Percentiles rank a stretch among this genome's conserved stretches.
phyloP scores from a whole-genome alignment of 2,113 vertebrate species.

The Pelmatolapia mariae region DNA sequence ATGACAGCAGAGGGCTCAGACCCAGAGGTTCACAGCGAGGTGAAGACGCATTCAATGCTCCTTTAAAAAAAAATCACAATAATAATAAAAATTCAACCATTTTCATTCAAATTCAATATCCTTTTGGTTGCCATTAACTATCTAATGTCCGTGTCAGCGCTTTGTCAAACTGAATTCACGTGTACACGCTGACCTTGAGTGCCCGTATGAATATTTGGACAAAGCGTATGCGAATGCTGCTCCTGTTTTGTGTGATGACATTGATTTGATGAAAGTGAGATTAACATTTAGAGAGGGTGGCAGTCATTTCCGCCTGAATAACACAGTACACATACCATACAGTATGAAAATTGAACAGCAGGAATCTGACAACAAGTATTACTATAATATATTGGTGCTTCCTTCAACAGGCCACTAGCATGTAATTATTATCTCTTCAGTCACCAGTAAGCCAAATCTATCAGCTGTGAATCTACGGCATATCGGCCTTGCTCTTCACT shows the following conservation, averaged over 20 bases:
- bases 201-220: not conserved
- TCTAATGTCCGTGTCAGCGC: not conserved
- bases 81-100: not conserved
- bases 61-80: not conserved
- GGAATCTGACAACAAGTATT: slow-evolving; percentile 24
- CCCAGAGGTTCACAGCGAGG: not conserved
- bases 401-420: not conserved
- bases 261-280: slow-evolving; percentile 54
- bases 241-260: slow-evolving; percentile 15
- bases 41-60: not conserved
- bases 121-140: not conserved
- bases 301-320: slow-evolving; percentile 11
- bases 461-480: not conserved
- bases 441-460: not conserved
- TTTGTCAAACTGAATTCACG: not conserved
- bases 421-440: not conserved
- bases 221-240: not conserved
- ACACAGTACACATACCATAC: not conserved
- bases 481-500: not conserved
- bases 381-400: not conserved
- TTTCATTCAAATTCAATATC: not conserved
- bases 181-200: slow-evolving; percentile 7
- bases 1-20: not conserved
- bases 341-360: slow-evolving; percentile 27
- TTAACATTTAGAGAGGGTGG: slow-evolving; percentile 59